Percentiles rank a stretch among this genome's conserved stretches.
Conservation (phyloP, 1,140 invertebrate genomes). For the Andricus grossulariae region DNA sequence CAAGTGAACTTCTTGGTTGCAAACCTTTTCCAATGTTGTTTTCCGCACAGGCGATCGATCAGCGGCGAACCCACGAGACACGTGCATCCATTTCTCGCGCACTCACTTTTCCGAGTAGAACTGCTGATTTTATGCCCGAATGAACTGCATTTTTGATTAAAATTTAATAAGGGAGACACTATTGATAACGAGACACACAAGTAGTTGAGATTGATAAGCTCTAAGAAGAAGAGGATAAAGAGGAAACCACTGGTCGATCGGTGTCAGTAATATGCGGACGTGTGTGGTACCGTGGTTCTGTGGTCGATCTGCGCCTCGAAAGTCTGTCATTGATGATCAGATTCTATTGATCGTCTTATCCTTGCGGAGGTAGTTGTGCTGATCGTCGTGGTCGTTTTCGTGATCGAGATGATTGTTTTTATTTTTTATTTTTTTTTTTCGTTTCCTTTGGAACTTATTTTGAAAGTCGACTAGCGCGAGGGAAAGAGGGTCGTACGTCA, state of each 20-base stretch:
- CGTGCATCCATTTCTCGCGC: constrained; percentile 43
- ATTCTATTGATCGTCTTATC: constrained; percentile 32
- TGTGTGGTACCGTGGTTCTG: constrained; percentile 50
- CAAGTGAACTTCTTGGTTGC: neutral
- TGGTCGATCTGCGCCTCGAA: constrained; percentile 44
- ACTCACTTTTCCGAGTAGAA: constrained; percentile 31
- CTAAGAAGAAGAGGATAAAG: constrained; percentile 35
- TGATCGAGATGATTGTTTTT: constrained; percentile 29
- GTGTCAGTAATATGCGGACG: constrained; percentile 10
- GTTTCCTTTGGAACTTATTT: constrained; percentile 37
- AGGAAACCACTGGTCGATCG: constrained; percentile 34
- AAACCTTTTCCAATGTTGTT: constrained; percentile 29
- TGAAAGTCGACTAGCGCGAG: constrained; percentile 56
- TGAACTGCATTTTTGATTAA: neutral
- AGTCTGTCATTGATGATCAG: constrained; percentile 52
- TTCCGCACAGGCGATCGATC: constrained; percentile 35
- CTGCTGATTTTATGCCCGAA: neutral
- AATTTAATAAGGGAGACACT: constrained; percentile 7
- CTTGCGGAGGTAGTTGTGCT: constrained; percentile 5
- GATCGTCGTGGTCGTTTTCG: constrained; percentile 31
- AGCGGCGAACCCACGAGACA: constrained; percentile 35
- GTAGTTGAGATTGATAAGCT: neutral
- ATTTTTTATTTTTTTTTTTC: constrained; percentile 10
- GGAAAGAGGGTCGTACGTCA: constrained; percentile 62
- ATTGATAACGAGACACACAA: neutral